A percentile compares a stretch with the other conserved stretches of the same genome.
phyloP scores from a whole-genome alignment of 2,888 invertebrate species.

The Noctua janthina region DNA sequence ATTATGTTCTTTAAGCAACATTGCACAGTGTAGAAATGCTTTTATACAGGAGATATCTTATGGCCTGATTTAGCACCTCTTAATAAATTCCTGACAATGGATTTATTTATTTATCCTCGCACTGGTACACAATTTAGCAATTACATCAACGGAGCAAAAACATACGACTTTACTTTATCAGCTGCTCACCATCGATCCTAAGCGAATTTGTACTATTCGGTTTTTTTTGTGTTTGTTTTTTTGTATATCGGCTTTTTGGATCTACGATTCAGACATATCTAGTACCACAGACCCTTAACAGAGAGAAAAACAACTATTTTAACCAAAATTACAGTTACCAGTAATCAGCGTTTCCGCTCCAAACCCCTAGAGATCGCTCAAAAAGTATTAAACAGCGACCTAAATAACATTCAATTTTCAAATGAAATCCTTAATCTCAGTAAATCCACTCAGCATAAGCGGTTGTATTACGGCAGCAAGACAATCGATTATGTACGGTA shows the following conservation, averaged over 20 bases:
- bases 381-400: conserved; percentile 16
- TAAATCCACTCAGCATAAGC: conserved; percentile 56
- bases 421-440: conserved; percentile 40
- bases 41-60: neutral
- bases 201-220: neutral
- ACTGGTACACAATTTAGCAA: neutral
- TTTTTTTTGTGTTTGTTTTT: too few relatives aligned
- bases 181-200: neutral
- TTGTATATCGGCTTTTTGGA: neutral
- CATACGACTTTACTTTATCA: neutral
- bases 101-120: neutral
- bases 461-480: conserved; percentile 63
- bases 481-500: conserved; percentile 75
- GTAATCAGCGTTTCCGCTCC: neutral
- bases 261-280: neutral
- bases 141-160: neutral
- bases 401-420: conserved; percentile 32
- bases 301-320: neutral
- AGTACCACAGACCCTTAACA: too few relatives aligned
- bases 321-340: neutral
- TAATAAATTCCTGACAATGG: neutral
- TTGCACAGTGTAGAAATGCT: neutral
- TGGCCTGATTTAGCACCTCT: neutral
- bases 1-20: neutral
- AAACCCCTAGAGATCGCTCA: neutral